A percentile compares a stretch with the other conserved stretches of the same genome.
Evolutionary conservation across 2,797 vertebrate genomes (phyloP).

Genomic region (Huso huso): DNA sequence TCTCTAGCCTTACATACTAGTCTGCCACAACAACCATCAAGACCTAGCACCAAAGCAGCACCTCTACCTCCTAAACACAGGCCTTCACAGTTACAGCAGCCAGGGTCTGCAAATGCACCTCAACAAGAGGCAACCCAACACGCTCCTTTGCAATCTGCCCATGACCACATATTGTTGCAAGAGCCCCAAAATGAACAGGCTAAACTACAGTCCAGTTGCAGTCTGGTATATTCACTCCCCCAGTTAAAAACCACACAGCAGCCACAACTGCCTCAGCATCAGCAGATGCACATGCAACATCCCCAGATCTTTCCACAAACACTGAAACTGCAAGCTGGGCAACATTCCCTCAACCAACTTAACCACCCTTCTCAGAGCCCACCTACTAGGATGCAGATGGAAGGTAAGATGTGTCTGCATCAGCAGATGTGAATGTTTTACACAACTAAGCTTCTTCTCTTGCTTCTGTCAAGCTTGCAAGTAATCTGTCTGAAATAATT

Average conservation of each 20-base stretch:
- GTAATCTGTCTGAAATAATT: neutral
- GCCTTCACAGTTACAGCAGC: conserved; percentile 18
- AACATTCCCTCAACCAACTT: conserved; percentile 6
- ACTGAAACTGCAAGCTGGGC: conserved; percentile 17
- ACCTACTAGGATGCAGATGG: conserved; percentile 23
- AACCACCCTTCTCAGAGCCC: conserved; percentile 13
- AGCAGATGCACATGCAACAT: conserved; percentile 6
- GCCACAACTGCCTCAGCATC: conserved; percentile 8
- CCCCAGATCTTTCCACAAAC: conserved; percentile 16
- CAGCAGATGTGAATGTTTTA: too few relatives aligned
- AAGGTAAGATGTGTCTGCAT: conserved; percentile 31
- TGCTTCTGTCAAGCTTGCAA: neutral
- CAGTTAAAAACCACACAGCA: neutral
- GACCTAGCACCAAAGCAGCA: conserved; percentile 33
- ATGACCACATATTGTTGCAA: neutral
- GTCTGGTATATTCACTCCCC: neutral
- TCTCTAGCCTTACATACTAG: conserved; percentile 32
- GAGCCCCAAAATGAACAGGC: neutral
- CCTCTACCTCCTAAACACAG: conserved; percentile 30
- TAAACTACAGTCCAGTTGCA: neutral
- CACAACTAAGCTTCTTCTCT: too few relatives aligned
- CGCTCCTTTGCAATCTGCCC: neutral
- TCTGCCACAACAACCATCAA: conserved; percentile 35
- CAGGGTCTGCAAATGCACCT: neutral
- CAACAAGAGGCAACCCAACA: neutral